Conservation (phyloP, 2,113 vertebrate species). For the Blennius ocellaris region DNA sequence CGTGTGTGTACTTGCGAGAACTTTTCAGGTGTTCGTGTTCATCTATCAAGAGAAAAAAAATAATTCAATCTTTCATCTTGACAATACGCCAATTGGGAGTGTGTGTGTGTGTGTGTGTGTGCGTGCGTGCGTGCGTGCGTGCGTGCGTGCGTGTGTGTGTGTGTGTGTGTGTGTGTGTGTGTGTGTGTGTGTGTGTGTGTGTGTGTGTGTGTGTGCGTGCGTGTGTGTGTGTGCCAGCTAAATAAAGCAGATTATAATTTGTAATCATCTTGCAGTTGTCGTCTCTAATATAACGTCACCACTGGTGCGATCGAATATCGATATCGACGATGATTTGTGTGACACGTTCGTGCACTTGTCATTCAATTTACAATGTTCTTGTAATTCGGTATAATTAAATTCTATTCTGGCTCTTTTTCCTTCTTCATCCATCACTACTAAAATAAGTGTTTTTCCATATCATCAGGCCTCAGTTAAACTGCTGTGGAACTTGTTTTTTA, state of each 20-base stretch:
- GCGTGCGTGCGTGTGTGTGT: slow-evolving; percentile 23
- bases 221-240: slow-evolving; percentile 11
- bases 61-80: slow-evolving; percentile 40
- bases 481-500: background rate
- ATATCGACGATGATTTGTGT: background rate
- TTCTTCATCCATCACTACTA: background rate
- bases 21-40: slow-evolving; percentile 24
- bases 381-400: background rate
- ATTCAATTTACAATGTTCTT: background rate
- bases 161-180: background rate
- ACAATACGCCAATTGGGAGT: slow-evolving; percentile 47
- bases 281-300: slow-evolving; percentile 19
- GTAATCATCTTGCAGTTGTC: slow-evolving; percentile 39
- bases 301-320: slow-evolving; percentile 9
- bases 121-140: too few species aligned
- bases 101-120: slow-evolving; percentile 15
- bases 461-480: slow-evolving; percentile 8
- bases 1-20: slow-evolving; percentile 8
- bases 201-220: slow-evolving; percentile 12
- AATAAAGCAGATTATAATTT: slow-evolving; percentile 43
- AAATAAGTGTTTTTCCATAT: background rate
- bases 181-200: slow-evolving; percentile 15
- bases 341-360: slow-evolving; percentile 9
- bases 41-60: slow-evolving; percentile 41
- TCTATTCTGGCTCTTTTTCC: background rate